Evolutionary conservation across 2,797 vertebrate genomes (phyloP), one percentile per base, ranked within the genome.

Genomic region (Acrossocheilus wenchowensis): DNA sequence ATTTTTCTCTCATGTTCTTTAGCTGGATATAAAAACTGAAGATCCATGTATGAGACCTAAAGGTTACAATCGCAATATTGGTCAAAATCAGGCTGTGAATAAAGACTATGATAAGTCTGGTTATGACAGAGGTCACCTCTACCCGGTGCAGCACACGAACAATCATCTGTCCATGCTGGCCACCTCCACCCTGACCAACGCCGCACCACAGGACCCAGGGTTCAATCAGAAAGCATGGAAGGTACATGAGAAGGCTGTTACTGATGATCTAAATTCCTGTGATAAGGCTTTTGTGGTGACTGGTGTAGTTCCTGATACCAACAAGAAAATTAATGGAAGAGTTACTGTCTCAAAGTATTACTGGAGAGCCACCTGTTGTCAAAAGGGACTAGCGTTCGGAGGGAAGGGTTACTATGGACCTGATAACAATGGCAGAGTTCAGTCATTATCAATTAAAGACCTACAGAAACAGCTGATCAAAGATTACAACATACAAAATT

Each of bases 131-230:
- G 91, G 89, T 39, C 91, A 92, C 77, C 85, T 91, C 6, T 90
- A 84, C 62, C 91, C 91, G 6, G 88, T 92, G 12, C 83, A 39
- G 54, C 91, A 91, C 88, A 90, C 88, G 0, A 15, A 57, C 62
- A 15, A 45, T 6, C 0, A 14, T 10, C 6, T 36, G 10, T 68
- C 87, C 60, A 88, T 84, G 87, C 14, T 78, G 36, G 85, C 89
- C 82, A 90, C 90, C 26, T 91, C 52, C 85, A 92, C 89, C 6
- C 85, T 91, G 82, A 92, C 91, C 66, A 92, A 90, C 17, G 89
- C 87, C 1, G 89, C 88, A 1, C 90, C 90, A 1, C 91, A 92
- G 82, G 4, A 81, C n/a, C 6, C 6, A 3, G 19, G 23, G 1
- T 88, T 92, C 45, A 92, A 92, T 77, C 36, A 30, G 3, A 36